Base-by-base conservation (phyloP, 1,140 invertebrate species). In the Anoplophora glabripennis region DNA sequence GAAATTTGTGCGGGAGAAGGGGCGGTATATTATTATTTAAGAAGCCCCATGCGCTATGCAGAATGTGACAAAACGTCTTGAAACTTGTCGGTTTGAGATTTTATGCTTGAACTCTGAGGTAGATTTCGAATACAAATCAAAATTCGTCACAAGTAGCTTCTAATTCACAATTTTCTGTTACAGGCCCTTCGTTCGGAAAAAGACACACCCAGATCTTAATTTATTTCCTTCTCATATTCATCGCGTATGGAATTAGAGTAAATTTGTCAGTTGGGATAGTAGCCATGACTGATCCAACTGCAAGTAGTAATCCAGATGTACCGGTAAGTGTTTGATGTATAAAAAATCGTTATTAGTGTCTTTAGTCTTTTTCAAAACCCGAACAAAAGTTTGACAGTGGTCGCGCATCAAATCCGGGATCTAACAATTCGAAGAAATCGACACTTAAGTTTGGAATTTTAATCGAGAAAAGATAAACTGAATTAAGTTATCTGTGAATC, bases 221-320 rank as follows among this genome's bases (percentile, higher is more conserved):
- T 4, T 69, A 88, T 48, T 87, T 88, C 64, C 47, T 86, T 3
- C 80, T 84, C 1, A 81, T 87, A 70, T 68, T 83, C 7, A 76
- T 85, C 41, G 84, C 83, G 1, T 88, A 86, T 64, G 81, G 79
- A 12, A 81, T 85, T 64, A 75, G 87, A 51, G 83, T 86, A 3
- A 84, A 85, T 54, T 80, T 88, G 64, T 87, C 86, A 11, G 84
- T 89, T 38, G 85, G 82, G 1, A 82, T 89, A 21, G 86, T 89
- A 0, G 86, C 86, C 11, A 89, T 89, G 87, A 86, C 83, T 1
- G 77, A 86, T 59, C 63, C 69, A 56, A 68, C 70, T 9, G 56
- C 65, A 9, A 52, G 57, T 14, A 60, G 62, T 21, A 73, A 71
- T 54, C 67, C 68, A 14, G 63, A 68, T 53, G 62, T 74, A 48